Evolutionary conservation across 2,888 invertebrate genomes (phyloP).

Genomic region (Nephrotoma appendiculata): DNA sequence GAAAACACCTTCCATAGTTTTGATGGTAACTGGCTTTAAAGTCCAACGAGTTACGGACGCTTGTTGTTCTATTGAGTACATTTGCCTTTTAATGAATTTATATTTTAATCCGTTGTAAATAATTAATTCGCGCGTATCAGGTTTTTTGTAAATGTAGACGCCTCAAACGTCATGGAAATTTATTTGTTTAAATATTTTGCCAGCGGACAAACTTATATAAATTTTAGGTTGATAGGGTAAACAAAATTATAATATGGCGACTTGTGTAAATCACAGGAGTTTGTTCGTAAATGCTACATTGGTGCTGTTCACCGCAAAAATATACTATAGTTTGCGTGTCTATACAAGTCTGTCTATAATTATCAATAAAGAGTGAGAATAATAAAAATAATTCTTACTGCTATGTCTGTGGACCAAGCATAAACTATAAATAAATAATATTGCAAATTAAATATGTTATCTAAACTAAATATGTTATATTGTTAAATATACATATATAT

Average conservation of each 20-base stretch:
- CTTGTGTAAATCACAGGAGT: not conserved
- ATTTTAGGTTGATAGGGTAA: not conserved
- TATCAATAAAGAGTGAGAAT: too few species aligned
- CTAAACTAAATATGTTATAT: too few species aligned
- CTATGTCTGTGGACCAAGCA: too few species aligned
- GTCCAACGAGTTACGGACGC: not conserved
- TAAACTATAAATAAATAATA: too few species aligned
- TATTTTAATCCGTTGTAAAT: not conserved
- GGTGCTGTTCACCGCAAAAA: too few species aligned
- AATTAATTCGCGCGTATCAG: not conserved
- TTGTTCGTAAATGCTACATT: too few species aligned
- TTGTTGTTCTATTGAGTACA: not conserved
- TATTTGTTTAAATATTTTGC: not conserved
- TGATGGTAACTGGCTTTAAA: not conserved
- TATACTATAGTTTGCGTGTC: too few species aligned
- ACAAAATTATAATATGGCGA: not conserved
- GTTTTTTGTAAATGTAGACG: not conserved
- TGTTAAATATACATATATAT: too few species aligned
- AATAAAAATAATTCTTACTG: too few species aligned
- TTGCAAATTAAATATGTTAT: too few species aligned
- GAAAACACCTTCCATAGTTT: not conserved
- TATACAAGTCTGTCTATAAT: too few species aligned
- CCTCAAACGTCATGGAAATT: not conserved
- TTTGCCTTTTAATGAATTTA: not conserved
- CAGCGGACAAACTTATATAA: not conserved